phyloP scores from a whole-genome alignment of 2,888 invertebrate genomes.

The Microctonus hyperodae region DNA sequence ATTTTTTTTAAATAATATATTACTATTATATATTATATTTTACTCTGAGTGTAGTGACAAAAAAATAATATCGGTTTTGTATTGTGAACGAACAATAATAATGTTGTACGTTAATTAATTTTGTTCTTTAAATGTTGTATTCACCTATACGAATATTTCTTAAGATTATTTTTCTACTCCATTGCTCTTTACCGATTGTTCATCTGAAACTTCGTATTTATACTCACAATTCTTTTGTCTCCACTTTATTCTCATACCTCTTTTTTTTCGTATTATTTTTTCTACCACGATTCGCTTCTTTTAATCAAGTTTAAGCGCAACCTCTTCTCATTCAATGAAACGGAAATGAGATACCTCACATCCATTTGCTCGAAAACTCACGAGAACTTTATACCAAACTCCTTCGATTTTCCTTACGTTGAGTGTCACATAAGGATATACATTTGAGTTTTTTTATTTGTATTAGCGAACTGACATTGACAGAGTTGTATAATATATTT shows the following conservation, averaged over 20 bases:
- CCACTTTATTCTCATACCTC: neutral
- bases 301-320: conserved; percentile 5
- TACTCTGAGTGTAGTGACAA: too few species aligned
- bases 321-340: conserved; percentile 44
- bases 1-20: too few species aligned
- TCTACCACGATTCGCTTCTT: conserved; percentile 23
- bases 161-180: conserved; percentile 12
- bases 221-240: conserved; percentile 14
- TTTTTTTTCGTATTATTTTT: conserved; percentile 19
- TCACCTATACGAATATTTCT: conserved; percentile 27
- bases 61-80: conserved; percentile 1
- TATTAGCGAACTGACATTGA: neutral
- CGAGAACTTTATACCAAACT: conserved; percentile 47
- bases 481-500: neutral
- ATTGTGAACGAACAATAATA: conserved; percentile 41
- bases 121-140: conserved; percentile 32
- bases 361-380: conserved; percentile 56
- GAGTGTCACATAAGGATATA: neutral
- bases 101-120: conserved; percentile 55
- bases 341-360: conserved; percentile 56
- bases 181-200: neutral
- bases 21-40: too few species aligned
- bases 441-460: neutral
- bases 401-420: conserved; percentile 16
- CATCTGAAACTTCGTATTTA: neutral